A percentile compares a stretch with the other conserved stretches of the same genome.
phyloP scores from a whole-genome alignment of 2,888 invertebrate species.

The Oscheius sp. region DNA sequence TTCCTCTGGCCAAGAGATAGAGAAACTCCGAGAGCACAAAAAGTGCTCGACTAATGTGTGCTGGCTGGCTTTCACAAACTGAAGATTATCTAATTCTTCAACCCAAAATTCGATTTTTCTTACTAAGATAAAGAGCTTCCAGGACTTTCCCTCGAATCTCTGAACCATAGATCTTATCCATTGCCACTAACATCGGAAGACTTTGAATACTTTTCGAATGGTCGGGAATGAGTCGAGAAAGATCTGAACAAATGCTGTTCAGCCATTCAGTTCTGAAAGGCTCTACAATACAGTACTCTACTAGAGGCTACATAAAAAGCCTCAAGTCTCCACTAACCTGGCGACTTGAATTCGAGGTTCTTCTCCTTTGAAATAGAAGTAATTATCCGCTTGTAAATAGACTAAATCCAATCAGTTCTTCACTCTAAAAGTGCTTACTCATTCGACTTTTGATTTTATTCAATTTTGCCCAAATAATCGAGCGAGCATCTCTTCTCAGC shows the following conservation, averaged over 20 bases:
- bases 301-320: too few species aligned
- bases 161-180: not conserved
- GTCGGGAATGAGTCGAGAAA: too few species aligned
- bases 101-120: not conserved
- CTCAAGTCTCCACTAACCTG: not conserved
- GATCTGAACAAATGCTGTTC: too few species aligned
- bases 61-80: not conserved
- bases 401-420: not conserved
- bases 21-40: constrained; percentile 23
- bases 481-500: constrained; percentile 32
- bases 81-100: not conserved
- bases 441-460: not conserved
- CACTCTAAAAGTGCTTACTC: not conserved
- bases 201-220: not conserved
- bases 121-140: not conserved
- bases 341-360: not conserved
- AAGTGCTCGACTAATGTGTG: constrained; percentile 1
- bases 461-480: constrained; percentile 45
- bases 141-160: not conserved
- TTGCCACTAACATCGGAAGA: not conserved
- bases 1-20: constrained; percentile 45
- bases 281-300: too few species aligned
- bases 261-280: too few species aligned
- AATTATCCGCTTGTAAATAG: not conserved
- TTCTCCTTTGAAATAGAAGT: not conserved